Conservation (phyloP, 2,113 vertebrate species). For the Hyaena hyaena region DNA sequence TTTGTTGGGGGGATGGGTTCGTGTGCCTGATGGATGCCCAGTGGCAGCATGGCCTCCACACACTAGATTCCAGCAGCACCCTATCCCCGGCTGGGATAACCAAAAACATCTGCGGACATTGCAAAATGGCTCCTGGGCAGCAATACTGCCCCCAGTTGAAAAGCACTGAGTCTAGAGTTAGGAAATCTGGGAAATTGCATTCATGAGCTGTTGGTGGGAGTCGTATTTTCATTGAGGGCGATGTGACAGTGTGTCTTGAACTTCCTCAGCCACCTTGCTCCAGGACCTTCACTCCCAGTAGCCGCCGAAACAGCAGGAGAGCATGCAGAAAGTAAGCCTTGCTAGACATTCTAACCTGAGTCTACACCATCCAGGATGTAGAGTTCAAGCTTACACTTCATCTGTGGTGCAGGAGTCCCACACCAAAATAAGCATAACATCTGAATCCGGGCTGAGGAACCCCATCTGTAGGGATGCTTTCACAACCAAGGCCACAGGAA, state of each 20-base stretch:
- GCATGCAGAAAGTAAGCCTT: neutral
- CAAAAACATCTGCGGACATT: neutral
- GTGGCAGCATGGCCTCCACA: neutral
- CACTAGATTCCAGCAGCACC: neutral
- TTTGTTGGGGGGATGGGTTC: too few species aligned
- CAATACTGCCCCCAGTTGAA: neutral
- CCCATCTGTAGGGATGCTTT: neutral
- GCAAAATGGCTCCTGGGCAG: neutral
- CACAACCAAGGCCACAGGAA: neutral
- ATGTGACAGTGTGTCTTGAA: neutral
- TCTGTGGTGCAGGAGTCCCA: neutral
- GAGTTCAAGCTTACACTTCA: neutral
- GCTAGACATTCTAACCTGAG: too few species aligned
- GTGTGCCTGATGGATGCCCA: too few species aligned
- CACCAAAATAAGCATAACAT: neutral
- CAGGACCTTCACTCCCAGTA: too few species aligned
- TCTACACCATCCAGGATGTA: accelerated
- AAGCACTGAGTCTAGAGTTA: neutral
- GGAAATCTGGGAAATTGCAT: neutral
- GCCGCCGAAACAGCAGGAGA: neutral
- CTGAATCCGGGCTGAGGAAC: too few species aligned
- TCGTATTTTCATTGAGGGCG: neutral
- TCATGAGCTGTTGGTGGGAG: neutral
- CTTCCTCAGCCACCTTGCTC: neutral
- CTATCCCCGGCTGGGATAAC: neutral